A percentile compares a stretch with the other conserved stretches of the same genome.
These are phyloP conservation scores for Acromyrmex echinatior DNA, from an alignment of 1,140 invertebrate genomes.

Conservation along the genomic window DNA sequence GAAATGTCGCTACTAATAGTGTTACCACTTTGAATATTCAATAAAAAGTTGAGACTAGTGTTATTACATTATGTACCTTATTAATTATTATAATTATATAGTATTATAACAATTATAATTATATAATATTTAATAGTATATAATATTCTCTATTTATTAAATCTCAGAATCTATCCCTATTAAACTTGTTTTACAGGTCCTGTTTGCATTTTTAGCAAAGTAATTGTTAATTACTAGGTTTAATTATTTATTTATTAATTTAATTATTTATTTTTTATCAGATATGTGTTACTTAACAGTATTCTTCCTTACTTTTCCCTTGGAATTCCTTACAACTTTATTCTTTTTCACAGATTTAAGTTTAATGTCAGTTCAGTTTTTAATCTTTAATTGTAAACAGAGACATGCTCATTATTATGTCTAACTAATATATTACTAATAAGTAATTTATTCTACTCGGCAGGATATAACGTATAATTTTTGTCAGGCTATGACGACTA, in stretches of 20 bases:
- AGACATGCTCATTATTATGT: background rate
- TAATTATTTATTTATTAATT: background rate
- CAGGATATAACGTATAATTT: background rate
- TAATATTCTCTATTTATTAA: constrained; percentile 7
- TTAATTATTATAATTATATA: constrained; percentile 34
- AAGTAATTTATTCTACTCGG: background rate
- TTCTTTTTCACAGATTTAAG: background rate
- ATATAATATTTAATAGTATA: constrained; percentile 47
- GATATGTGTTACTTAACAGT: background rate
- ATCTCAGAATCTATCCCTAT: background rate
- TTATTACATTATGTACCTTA: constrained; percentile 59
- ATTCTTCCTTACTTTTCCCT: background rate
- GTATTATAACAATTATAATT: constrained; percentile 18
- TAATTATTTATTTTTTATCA: background rate
- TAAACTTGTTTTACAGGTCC: background rate
- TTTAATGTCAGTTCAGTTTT: background rate
- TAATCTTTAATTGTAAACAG: background rate
- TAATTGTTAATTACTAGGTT: background rate
- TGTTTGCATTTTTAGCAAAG: background rate
- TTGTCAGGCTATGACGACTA: background rate
- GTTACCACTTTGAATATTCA: constrained; percentile 82
- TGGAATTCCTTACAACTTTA: background rate
- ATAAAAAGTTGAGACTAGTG: constrained; percentile 78
- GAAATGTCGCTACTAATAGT: constrained; percentile 78
- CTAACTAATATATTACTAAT: background rate